Conservation (phyloP, 2,113 vertebrate genomes). For the Nettapus auritus region DNA sequence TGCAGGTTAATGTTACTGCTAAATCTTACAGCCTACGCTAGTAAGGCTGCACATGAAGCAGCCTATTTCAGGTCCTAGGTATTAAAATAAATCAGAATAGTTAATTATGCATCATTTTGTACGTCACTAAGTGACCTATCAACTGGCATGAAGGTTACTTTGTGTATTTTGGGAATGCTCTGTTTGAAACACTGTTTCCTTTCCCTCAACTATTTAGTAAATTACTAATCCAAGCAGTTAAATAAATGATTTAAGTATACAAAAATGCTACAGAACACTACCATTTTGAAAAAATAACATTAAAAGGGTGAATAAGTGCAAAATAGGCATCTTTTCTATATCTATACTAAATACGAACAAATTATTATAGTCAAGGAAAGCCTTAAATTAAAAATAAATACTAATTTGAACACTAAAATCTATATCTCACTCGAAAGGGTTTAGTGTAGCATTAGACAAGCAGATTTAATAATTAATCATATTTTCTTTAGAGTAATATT, state of each 20-base stretch:
- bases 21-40: neutral
- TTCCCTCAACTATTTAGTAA: neutral
- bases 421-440: neutral
- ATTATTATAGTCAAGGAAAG: neutral
- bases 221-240: neutral
- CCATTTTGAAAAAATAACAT: neutral
- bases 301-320: neutral
- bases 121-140: neutral
- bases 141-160: neutral
- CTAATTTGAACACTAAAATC: conserved; percentile 1
- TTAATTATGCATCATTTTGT: neutral
- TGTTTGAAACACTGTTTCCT: neutral
- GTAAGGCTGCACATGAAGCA: neutral
- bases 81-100: neutral
- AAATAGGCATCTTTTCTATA: neutral
- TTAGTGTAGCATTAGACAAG: conserved; percentile 35
- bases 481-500: conserved; percentile 51
- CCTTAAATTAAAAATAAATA: neutral
- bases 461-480: conserved; percentile 49
- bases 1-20: neutral
- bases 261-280: neutral
- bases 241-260: neutral
- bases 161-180: neutral
- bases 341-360: neutral
- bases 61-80: neutral